Conservation (phyloP, 2,113 vertebrate genomes). For the Gymnorhina tibicen region DNA sequence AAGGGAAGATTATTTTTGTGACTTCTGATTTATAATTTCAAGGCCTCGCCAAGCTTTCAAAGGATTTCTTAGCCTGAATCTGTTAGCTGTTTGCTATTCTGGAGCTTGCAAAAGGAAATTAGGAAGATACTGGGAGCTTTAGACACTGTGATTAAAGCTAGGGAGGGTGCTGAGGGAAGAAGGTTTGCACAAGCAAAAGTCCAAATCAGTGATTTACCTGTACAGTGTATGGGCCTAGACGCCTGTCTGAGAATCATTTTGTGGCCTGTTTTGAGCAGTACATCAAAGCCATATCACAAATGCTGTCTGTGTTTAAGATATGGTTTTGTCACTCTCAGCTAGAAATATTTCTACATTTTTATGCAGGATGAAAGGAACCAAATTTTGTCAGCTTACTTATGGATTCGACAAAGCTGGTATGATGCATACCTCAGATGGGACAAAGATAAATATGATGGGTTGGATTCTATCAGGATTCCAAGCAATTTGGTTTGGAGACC, state of each 20-base stretch:
- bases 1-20: not conserved
- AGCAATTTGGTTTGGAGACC: slow-evolving; percentile 94
- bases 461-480: slow-evolving; percentile 95
- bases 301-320: not conserved
- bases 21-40: not conserved
- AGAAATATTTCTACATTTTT: not conserved
- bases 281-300: not conserved
- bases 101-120: not conserved
- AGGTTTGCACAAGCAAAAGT: not conserved
- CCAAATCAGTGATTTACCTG: not conserved
- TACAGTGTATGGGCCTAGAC: too few relatives aligned
- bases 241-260: not conserved
- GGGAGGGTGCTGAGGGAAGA: not conserved
- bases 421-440: slow-evolving; percentile 92
- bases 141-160: not conserved
- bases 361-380: slow-evolving; percentile 94
- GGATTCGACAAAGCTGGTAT: slow-evolving; percentile 93
- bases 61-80: not conserved
- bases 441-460: slow-evolving; percentile 89
- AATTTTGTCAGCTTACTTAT: slow-evolving; percentile 92
- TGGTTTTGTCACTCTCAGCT: not conserved
- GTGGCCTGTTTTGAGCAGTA: not conserved
- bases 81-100: not conserved
- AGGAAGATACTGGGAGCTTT: not conserved
- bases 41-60: not conserved